Evolutionary conservation across 2,888 invertebrate genomes (phyloP), one percentile per base, ranked within the genome.

Genomic region (Calephelis perditalis): DNA sequence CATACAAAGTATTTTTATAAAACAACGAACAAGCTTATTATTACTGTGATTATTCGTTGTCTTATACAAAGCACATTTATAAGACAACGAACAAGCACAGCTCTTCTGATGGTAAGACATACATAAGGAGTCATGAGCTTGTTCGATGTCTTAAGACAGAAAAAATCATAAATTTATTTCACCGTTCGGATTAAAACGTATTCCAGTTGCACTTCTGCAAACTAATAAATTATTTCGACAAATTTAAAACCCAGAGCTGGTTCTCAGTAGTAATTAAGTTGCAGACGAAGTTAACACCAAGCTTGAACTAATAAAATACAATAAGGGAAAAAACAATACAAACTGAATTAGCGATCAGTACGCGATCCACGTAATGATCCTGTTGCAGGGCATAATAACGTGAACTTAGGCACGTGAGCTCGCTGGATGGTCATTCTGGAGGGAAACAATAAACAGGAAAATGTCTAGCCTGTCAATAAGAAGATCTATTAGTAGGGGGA

Each of bases 301-400:
- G 52, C 52, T 54, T 35, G 52, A 54, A 54, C 52, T 54, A 54
- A 54, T 54, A 54, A 54, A 40, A 54, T 54, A 54, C 36, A 7
- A 35, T 35, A 54, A 54, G 52, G 52, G 61, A 61, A 57, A 26
- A 60, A 62, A 60, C 5, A 57, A 49, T 62, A 64, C 62, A 64
- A 61, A 61, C 59, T 61, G 62, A 57, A 64, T 56, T 57, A 26
- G 9, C 44, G 43, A 11, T 52, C 35, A 57, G 44, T 59, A 82
- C 78, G 76, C 80, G 72, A 68, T 66, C 56, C 74, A 70, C 70
- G 78, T 73, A 69, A 62, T 79, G 82, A 80, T 78, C 79, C 52
- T 54, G 52, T 54, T 54, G 52, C 36, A 54, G 52, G 52, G 35
- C 52, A 54, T 52, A 26, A 52, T 54, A 54, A 54, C 52, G 52